These are phyloP conservation scores for Ectropis grisescens DNA, from an alignment of 1,140 invertebrate genomes.

Conservation along the genomic window DNA sequence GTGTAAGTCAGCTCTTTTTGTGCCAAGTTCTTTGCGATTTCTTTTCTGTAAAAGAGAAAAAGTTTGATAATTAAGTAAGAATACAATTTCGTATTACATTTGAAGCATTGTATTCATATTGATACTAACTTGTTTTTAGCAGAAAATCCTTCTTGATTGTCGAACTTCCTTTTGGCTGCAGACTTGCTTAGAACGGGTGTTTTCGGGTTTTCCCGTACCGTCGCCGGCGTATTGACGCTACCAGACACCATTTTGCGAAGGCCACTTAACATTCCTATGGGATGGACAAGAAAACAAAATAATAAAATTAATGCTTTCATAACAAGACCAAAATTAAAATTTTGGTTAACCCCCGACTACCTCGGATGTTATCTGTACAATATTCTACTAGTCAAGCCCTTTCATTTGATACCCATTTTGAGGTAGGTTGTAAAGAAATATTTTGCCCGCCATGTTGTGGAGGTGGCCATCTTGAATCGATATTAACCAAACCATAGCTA, in stretches of 20 bases:
- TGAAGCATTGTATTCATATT: too few relatives aligned
- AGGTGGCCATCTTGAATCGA: too few relatives aligned
- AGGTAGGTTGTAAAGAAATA: too few relatives aligned
- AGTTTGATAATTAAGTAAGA: too few relatives aligned
- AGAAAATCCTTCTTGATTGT: slow-evolving; percentile 65
- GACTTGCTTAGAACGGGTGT: slow-evolving; percentile 55
- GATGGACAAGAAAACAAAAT: too few relatives aligned
- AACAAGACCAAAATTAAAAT: slow-evolving; percentile 10
- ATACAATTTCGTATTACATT: slow-evolving; percentile 10
- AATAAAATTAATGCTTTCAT: slow-evolving; percentile 19
- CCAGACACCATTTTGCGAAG: slow-evolving; percentile 81
- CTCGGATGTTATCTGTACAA: too few relatives aligned
- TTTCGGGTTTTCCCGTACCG: slow-evolving; percentile 55
- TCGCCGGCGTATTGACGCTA: slow-evolving; percentile 52
- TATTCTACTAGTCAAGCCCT: too few relatives aligned
- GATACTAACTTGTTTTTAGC: slow-evolving; percentile 74
- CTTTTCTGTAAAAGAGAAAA: slow-evolving; percentile 52
- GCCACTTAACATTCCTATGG: slow-evolving; percentile 82
- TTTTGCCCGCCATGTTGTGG: too few relatives aligned
- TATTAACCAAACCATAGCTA: too few relatives aligned
- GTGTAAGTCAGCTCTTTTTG: slow-evolving; percentile 57
- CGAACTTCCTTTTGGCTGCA: slow-evolving; percentile 53
- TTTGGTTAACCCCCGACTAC: too few relatives aligned
- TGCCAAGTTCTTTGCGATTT: slow-evolving; percentile 59
- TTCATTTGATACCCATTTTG: too few relatives aligned